Evolutionary conservation across 2,888 invertebrate species (phyloP).

Genomic region (Eucera pruinosa): DNA sequence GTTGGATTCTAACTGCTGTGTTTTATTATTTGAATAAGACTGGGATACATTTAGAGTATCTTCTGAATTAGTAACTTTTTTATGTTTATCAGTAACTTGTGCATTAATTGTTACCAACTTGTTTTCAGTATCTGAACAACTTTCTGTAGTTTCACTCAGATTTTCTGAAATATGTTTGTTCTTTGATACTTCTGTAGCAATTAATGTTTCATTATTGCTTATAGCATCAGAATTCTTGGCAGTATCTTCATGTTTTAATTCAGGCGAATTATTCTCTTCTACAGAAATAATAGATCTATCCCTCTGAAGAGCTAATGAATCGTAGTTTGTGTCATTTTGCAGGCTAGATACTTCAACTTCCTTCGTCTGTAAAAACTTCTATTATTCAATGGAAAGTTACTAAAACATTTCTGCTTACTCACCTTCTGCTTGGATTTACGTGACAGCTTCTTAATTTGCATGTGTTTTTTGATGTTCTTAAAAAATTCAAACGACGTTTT

Average conservation of each 20-base stretch:
- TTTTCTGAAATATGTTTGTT: constrained; percentile 5
- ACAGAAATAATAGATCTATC: not conserved
- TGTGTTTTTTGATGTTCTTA: constrained; percentile 71
- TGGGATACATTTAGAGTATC: not conserved
- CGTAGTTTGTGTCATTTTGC: constrained; percentile 21
- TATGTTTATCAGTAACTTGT: not conserved
- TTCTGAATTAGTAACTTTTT: constrained; percentile 4
- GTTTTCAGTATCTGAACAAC: not conserved
- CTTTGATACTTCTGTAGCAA: not conserved
- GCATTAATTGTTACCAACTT: not conserved
- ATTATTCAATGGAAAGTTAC: not conserved
- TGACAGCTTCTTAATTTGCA: constrained; percentile 69
- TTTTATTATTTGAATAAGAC: constrained; percentile 6
- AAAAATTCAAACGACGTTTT: constrained; percentile 69
- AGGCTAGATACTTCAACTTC: constrained; percentile 30
- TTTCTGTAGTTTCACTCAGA: constrained; percentile 9
- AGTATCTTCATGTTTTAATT: not conserved
- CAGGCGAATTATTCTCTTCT: constrained; percentile 4
- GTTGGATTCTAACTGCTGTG: not conserved
- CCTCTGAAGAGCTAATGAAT: not conserved
- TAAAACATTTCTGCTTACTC: constrained; percentile 14
- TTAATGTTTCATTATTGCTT: constrained; percentile 2
- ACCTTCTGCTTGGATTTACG: constrained; percentile 74
- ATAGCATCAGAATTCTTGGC: not conserved
- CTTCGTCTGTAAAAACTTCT: constrained; percentile 44